phyloP scores from a whole-genome alignment of 2,113 vertebrate genomes.

The Pollachius pollachius region DNA sequence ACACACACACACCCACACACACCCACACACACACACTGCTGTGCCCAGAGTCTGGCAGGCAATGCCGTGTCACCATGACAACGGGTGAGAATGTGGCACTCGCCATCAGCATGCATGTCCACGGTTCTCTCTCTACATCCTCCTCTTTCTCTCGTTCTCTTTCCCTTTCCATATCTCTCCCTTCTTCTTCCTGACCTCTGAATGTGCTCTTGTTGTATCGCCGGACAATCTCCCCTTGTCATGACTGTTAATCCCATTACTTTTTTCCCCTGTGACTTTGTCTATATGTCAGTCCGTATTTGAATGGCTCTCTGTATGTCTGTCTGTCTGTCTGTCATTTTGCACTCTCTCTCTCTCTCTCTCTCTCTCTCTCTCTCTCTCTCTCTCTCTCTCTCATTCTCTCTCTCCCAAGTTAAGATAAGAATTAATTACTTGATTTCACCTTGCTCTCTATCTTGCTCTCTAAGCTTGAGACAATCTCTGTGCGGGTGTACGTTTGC shows the following conservation, averaged over 20 bases:
- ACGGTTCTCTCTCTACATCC: constrained; percentile 23
- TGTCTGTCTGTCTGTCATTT: neutral
- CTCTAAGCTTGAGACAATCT: neutral
- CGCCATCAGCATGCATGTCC: constrained; percentile 42
- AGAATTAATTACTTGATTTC: neutral
- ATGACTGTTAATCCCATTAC: neutral
- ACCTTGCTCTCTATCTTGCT: neutral
- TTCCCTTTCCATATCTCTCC: neutral
- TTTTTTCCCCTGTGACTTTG: too few species aligned
- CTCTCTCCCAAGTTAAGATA: too few species aligned
- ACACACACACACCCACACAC: constrained; percentile 17
- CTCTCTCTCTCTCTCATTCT: neutral
- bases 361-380: neutral
- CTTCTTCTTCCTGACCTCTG: too few species aligned
- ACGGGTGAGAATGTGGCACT: constrained; percentile 38
- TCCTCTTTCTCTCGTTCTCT: neutral
- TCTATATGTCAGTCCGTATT: too few species aligned
- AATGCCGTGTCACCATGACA: constrained; percentile 53
- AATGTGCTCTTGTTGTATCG: too few species aligned
- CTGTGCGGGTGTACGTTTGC: neutral
- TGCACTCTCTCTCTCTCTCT: neutral
- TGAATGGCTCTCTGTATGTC: too few species aligned
- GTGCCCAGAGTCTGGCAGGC: constrained; percentile 28
- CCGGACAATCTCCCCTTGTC: neutral
- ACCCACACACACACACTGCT: constrained; percentile 3